phyloP scores from a whole-genome alignment of 2,113 vertebrate species.

The Siniperca knerii region DNA sequence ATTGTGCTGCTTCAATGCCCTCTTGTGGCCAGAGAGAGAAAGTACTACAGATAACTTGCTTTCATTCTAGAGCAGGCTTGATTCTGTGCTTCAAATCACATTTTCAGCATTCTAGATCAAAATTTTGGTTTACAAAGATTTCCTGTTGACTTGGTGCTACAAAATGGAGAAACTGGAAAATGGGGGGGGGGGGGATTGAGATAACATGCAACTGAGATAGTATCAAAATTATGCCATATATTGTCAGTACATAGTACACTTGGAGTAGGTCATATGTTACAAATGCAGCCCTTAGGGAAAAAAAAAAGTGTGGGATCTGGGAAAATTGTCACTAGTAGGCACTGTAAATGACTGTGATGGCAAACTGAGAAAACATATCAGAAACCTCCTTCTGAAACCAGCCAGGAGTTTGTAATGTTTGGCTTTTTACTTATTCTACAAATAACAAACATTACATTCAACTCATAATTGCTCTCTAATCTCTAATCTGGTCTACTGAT shows the following conservation, averaged over 20 bases:
- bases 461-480: not conserved
- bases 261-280: not conserved
- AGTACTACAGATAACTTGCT: not conserved
- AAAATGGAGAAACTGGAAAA: not conserved
- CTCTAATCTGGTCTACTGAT: not conserved
- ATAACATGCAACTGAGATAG: not conserved
- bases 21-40: constrained; percentile 40
- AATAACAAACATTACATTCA: not conserved
- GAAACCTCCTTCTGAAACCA: not conserved
- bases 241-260: not conserved
- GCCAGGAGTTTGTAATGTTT: not conserved
- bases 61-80: not conserved
- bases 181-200: not conserved
- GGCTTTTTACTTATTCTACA: not conserved
- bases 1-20: constrained; percentile 16
- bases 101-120: not conserved
- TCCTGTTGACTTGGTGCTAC: not conserved
- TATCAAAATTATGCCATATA: not conserved
- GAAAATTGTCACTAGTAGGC: not conserved
- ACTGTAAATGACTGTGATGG: not conserved
- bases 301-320: not conserved
- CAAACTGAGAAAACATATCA: not conserved
- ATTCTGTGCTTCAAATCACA: not conserved
- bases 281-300: not conserved
- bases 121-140: not conserved